phyloP scores from a whole-genome alignment of 2,113 vertebrate genomes.

The Silurus asotus region DNA sequence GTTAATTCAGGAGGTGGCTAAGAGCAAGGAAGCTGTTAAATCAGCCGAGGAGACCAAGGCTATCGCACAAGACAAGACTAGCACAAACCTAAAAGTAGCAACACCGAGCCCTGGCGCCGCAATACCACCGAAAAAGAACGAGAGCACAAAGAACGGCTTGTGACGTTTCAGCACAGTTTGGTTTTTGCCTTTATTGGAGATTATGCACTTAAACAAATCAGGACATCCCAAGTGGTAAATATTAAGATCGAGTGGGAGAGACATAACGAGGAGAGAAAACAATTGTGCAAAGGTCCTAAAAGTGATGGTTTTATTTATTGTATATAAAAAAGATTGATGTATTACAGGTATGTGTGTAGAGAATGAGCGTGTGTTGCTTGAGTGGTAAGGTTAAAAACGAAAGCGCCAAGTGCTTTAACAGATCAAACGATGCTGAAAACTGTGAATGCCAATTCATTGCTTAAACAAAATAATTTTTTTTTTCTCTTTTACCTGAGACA shows the following conservation, averaged over 20 bases:
- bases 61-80: constrained; percentile 56
- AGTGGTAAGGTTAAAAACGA: constrained; percentile 62
- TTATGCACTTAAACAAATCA: constrained; percentile 67
- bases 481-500: neutral
- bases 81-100: constrained; percentile 48
- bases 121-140: constrained; percentile 60
- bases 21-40: constrained; percentile 66
- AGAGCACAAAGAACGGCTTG: constrained; percentile 55
- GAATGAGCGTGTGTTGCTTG: constrained; percentile 57
- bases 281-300: constrained; percentile 65
- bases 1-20: constrained; percentile 66
- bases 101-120: constrained; percentile 59
- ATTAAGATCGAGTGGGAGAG: constrained; percentile 47
- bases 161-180: constrained; percentile 36
- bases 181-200: constrained; percentile 58
- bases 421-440: constrained; percentile 77
- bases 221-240: constrained; percentile 70
- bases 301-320: constrained; percentile 65
- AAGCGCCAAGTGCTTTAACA: constrained; percentile 74
- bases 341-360: constrained; percentile 62
- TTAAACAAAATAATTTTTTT: constrained; percentile 17
- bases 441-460: constrained; percentile 69
- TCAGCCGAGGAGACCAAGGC: constrained; percentile 65
- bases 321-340: constrained; percentile 60
- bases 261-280: constrained; percentile 52